Percentiles rank a stretch among this genome's conserved stretches.
phyloP scores from a whole-genome alignment of 2,888 invertebrate species.

The Tachina lurida region DNA sequence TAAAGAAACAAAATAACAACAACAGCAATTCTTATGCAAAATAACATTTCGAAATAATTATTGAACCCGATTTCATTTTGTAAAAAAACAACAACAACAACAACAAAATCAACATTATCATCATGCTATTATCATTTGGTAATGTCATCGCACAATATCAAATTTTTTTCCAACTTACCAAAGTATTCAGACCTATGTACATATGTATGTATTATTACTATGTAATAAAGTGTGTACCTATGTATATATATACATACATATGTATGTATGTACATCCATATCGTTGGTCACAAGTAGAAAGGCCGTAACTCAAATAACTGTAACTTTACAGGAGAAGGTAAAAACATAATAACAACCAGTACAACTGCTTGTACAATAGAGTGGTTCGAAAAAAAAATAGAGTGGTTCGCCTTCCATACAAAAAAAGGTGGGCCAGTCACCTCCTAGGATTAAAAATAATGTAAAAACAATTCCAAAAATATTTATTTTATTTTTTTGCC shows the following conservation, averaged over 20 bases:
- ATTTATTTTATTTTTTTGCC: no score
- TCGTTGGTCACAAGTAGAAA: not conserved
- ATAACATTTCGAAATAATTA: constrained; percentile 74
- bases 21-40: constrained; percentile 79
- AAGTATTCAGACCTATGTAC: not conserved
- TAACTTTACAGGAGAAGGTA: no score
- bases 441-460: no score
- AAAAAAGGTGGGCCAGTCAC: no score
- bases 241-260: not conserved
- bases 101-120: constrained; percentile 43
- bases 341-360: no score
- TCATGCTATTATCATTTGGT: constrained; percentile 57
- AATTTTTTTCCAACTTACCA: not conserved
- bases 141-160: constrained; percentile 60
- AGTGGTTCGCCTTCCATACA: no score
- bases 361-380: no score
- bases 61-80: constrained; percentile 65
- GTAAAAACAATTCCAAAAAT: no score
- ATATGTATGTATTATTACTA: not conserved
- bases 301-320: no score
- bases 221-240: not conserved
- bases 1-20: constrained; percentile 34
- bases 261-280: not conserved
- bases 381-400: no score
- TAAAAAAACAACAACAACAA: constrained; percentile 31